These are phyloP conservation scores for Sisor rabdophorus DNA, from an alignment of 2,113 vertebrate genomes.

Conservation along the genomic window DNA sequence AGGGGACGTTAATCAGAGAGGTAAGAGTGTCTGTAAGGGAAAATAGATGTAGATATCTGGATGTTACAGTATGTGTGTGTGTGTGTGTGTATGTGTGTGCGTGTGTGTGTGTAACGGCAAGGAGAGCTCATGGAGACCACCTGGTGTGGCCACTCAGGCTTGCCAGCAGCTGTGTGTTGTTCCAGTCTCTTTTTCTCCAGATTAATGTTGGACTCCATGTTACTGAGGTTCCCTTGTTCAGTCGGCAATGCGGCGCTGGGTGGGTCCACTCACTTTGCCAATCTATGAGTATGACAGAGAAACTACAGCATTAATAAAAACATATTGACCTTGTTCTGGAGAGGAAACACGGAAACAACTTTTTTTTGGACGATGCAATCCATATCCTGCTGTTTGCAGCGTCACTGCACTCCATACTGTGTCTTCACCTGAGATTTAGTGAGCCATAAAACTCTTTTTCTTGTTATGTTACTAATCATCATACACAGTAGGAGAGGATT, in stretches of 20 bases:
- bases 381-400: background rate
- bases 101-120: slow-evolving; percentile 24
- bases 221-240: slow-evolving; percentile 35
- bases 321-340: slow-evolving; percentile 9
- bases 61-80: background rate
- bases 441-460: background rate
- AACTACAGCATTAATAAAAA: slow-evolving; percentile 34
- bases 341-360: slow-evolving; percentile 16
- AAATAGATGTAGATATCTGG: background rate
- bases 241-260: slow-evolving; percentile 15
- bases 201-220: slow-evolving; percentile 38
- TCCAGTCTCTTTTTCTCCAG: slow-evolving; percentile 36
- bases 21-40: background rate
- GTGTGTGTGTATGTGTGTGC: background rate
- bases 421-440: background rate
- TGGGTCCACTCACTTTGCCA: slow-evolving; percentile 29
- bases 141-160: slow-evolving; percentile 16
- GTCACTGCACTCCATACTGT: background rate
- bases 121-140: slow-evolving; percentile 28
- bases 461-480: background rate
- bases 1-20: background rate
- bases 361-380: background rate
- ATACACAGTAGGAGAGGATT: slow-evolving; percentile 7
- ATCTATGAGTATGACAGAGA: slow-evolving; percentile 38
- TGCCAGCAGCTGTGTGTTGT: slow-evolving; percentile 29